Conservation (phyloP, 2,797 vertebrate genomes). For the Karalla daura region DNA sequence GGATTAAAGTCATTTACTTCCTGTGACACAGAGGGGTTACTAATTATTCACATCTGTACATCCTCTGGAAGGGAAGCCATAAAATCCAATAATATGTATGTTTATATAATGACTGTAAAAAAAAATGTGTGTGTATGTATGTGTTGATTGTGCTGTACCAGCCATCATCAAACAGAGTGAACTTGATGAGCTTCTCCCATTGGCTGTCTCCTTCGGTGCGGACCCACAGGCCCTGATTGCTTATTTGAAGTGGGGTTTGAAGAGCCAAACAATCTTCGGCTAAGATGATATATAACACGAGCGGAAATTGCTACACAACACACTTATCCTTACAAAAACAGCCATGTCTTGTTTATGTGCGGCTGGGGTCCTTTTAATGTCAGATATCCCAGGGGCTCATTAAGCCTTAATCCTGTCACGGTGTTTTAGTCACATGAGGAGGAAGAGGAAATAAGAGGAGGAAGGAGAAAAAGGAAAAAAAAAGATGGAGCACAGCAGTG, state of each 20-base stretch:
- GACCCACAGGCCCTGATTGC: background rate
- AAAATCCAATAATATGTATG: constrained; percentile 3
- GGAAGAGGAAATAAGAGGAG: constrained; percentile 23
- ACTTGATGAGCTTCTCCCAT: background rate
- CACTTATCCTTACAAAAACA: constrained; percentile 2
- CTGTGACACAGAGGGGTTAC: constrained; percentile 19
- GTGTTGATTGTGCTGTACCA: no score
- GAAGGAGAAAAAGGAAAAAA: constrained; percentile 24
- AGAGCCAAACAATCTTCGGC: background rate
- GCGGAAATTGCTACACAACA: background rate
- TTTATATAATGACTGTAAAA: no score
- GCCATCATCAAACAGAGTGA: background rate
- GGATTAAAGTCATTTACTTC: constrained; percentile 36
- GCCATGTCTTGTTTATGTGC: constrained; percentile 27
- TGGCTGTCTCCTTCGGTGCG: constrained; percentile 1
- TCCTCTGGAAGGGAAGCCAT: background rate
- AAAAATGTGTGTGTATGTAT: no score
- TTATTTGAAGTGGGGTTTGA: background rate
- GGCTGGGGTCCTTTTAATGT: constrained; percentile 10
- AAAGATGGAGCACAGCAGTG: constrained; percentile 1
- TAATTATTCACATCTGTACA: background rate
- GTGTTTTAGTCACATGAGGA: constrained; percentile 35
- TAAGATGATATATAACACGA: background rate
- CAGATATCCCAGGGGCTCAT: constrained; percentile 43
- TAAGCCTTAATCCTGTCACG: constrained; percentile 55